A percentile compares a stretch with the other conserved stretches of the same genome.
These are phyloP conservation scores for Microplitis demolitor DNA, from an alignment of 1,140 invertebrate genomes.

Conservation along the genomic window DNA sequence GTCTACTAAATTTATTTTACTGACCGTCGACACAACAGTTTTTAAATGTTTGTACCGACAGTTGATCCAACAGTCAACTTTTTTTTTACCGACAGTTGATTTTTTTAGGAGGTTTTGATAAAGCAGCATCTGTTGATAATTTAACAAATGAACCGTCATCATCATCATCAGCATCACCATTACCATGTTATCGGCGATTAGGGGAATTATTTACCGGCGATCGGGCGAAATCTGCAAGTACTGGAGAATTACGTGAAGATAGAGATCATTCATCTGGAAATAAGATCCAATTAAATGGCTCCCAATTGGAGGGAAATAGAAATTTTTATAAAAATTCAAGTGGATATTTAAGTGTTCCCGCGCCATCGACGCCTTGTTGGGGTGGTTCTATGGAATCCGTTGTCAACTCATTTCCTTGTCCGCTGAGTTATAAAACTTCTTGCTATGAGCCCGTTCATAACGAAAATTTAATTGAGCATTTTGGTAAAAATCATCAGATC, in stretches of 20 bases:
- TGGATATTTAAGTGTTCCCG: slow-evolving; percentile 23
- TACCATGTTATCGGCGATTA: slow-evolving; percentile 23
- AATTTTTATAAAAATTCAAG: slow-evolving; percentile 18
- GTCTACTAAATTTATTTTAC: background rate
- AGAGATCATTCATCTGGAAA: background rate
- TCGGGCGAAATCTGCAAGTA: slow-evolving; percentile 54
- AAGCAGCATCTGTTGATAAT: slow-evolving; percentile 54
- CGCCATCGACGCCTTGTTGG: slow-evolving; percentile 42
- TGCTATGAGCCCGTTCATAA: slow-evolving; percentile 42
- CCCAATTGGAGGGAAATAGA: background rate
- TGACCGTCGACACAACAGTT: no score
- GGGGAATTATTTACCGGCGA: slow-evolving; percentile 36
- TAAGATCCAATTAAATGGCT: background rate
- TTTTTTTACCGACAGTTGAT: slow-evolving; percentile 23
- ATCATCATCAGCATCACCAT: slow-evolving; percentile 25
- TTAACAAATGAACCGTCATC: slow-evolving; percentile 31
- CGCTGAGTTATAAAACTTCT: slow-evolving; percentile 31
- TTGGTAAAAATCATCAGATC: slow-evolving; percentile 40
- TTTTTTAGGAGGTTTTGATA: slow-evolving; percentile 37
- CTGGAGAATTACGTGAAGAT: slow-evolving; percentile 44
- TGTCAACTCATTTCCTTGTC: slow-evolving; percentile 42
- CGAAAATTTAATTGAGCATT: slow-evolving; percentile 44
- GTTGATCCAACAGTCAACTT: background rate
- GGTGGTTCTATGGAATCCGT: slow-evolving; percentile 53
- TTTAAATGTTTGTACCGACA: no score